phyloP scores from a whole-genome alignment of 2,113 vertebrate genomes.

The Jacana jacana region DNA sequence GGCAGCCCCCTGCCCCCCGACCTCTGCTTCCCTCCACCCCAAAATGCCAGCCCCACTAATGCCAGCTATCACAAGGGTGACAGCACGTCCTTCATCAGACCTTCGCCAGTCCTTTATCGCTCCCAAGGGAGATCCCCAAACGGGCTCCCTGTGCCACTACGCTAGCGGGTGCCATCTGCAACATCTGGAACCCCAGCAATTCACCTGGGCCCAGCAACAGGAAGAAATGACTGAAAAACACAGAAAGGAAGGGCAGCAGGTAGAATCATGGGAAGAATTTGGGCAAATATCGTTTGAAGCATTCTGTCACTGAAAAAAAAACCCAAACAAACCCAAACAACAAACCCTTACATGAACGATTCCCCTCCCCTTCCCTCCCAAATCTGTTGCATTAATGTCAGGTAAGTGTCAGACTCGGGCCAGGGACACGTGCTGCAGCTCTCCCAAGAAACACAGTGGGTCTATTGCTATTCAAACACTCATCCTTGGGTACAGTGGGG shows the following conservation, averaged over 20 bases:
- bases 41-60: rapidly evolving
- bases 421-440: neutral
- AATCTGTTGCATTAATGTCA: neutral
- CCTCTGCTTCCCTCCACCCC: neutral
- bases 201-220: neutral
- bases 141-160: neutral
- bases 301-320: neutral
- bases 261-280: neutral
- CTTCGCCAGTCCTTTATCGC: neutral
- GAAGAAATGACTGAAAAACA: neutral
- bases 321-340: too few species aligned
- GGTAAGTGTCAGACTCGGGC: neutral
- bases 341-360: neutral
- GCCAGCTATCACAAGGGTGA: rapidly evolving
- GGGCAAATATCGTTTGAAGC: neutral
- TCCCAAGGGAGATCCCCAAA: neutral
- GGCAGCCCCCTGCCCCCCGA: neutral
- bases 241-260: neutral
- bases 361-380: neutral
- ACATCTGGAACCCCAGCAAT: neutral
- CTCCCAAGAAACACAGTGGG: neutral
- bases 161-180: neutral
- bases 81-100: neutral
- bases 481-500: neutral
- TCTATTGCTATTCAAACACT: slow-evolving; percentile 34